Evolutionary conservation across 2,113 vertebrate genomes (phyloP).

Genomic region (Lipotes vexillifer): DNA sequence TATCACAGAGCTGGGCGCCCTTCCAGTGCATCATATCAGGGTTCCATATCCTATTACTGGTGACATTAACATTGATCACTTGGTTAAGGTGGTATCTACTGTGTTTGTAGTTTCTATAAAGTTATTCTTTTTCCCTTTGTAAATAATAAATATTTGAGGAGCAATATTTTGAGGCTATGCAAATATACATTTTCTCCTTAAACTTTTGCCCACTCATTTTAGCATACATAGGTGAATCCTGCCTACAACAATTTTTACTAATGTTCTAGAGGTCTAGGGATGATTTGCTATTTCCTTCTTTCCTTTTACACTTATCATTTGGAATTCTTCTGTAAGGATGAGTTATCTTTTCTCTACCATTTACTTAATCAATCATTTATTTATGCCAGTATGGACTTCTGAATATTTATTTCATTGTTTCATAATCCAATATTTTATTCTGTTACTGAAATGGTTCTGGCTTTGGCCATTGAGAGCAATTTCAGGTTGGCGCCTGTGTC

Average conservation of each 20-base stretch:
- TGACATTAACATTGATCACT: neutral
- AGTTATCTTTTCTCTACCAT: neutral
- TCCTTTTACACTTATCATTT: neutral
- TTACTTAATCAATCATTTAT: neutral
- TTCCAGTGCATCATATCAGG: neutral
- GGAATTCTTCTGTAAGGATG: neutral
- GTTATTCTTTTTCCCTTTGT: neutral
- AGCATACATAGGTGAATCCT: neutral
- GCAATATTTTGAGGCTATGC: neutral
- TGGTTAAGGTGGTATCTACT: neutral
- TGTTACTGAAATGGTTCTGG: neutral
- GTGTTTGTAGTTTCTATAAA: neutral
- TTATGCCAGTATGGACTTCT: neutral
- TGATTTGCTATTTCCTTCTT: neutral
- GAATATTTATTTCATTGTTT: neutral
- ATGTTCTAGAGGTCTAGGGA: neutral
- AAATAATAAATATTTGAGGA: neutral
- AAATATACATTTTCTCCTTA: neutral
- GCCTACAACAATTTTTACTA: neutral
- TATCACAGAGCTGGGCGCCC: neutral
- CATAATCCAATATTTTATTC: neutral
- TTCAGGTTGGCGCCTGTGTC: neutral
- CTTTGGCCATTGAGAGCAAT: neutral
- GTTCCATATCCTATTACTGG: neutral
- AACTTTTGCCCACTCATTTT: neutral